A percentile compares a stretch with the other conserved stretches of the same genome.
These are phyloP conservation scores for Carapus acus DNA, from an alignment of 2,797 vertebrate species.

Conservation along the genomic window DNA sequence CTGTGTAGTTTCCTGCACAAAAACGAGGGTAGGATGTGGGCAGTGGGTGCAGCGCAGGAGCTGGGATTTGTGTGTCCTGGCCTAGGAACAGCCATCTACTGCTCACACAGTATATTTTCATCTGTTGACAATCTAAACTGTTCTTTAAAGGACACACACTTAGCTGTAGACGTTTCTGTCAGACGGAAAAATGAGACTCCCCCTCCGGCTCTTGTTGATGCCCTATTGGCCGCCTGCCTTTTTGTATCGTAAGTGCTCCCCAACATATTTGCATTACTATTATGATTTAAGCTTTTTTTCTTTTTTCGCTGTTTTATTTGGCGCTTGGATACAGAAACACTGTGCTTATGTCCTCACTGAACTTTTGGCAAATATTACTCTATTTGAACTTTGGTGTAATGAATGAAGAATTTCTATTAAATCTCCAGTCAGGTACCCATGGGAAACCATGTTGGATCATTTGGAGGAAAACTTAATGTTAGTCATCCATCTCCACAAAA, in stretches of 20 bases:
- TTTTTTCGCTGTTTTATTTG: constrained; percentile 77
- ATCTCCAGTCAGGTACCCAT: constrained; percentile 36
- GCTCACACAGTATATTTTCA: constrained; percentile 74
- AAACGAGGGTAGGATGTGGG: constrained; percentile 61
- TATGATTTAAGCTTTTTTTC: constrained; percentile 71
- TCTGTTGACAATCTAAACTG: constrained; percentile 78
- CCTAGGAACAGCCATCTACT: constrained; percentile 65
- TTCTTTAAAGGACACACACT: constrained; percentile 72
- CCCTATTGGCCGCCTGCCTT: constrained; percentile 62
- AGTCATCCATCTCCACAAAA: constrained; percentile 47
- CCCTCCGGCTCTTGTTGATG: constrained; percentile 58
- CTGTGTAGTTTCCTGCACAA: constrained; percentile 61
- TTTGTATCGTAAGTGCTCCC: constrained; percentile 64
- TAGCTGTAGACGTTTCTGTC: constrained; percentile 72
- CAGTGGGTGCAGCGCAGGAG: constrained; percentile 49
- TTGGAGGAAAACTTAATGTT: constrained; percentile 45
- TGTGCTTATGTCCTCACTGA: constrained; percentile 67
- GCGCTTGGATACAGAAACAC: constrained; percentile 63
- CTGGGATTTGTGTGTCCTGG: constrained; percentile 74
- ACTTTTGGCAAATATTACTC: constrained; percentile 62
- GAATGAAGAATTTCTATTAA: constrained; percentile 49
- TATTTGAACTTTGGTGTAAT: constrained; percentile 54
- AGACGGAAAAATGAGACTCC: constrained; percentile 71
- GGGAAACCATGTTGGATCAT: constrained; percentile 48
- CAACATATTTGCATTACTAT: constrained; percentile 75